A percentile compares a stretch with the other conserved stretches of the same genome.
Conservation (phyloP, 2,888 invertebrate species). For the Lasioglossum pauxillum region DNA sequence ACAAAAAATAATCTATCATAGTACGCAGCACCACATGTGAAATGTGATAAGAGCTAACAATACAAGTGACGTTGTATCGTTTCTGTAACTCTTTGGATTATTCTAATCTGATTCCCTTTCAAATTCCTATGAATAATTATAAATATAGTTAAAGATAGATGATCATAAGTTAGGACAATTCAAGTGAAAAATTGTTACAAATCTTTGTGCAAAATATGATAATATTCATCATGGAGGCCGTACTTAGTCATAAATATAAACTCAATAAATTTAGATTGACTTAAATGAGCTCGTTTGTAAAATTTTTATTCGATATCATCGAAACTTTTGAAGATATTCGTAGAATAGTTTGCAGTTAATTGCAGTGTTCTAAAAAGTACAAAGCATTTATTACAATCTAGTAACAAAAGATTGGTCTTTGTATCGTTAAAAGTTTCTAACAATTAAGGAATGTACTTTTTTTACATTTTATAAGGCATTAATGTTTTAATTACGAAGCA, state of each 20-base stretch:
- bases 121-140: slow-evolving; percentile 11
- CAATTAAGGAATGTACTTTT: slow-evolving; percentile 35
- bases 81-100: slow-evolving; percentile 2
- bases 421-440: slow-evolving; percentile 16
- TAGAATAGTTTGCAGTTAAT: slow-evolving; percentile 32
- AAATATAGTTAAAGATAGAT: slow-evolving; percentile 1
- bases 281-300: slow-evolving; percentile 13
- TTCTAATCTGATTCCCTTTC: slow-evolving; percentile 21
- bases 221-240: slow-evolving; percentile 8
- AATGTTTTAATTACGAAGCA: background rate
- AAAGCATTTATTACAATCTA: slow-evolving; percentile 5
- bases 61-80: slow-evolving; percentile 10
- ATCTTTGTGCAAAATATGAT: slow-evolving; percentile 46
- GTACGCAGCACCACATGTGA: slow-evolving; percentile 26
- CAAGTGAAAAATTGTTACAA: slow-evolving; percentile 12
- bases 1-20: slow-evolving; percentile 23
- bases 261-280: slow-evolving; percentile 14
- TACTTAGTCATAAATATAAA: slow-evolving; percentile 10
- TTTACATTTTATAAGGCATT: background rate
- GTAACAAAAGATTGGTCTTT: background rate
- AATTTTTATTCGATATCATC: slow-evolving; percentile 20
- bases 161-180: slow-evolving; percentile 15
- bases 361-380: slow-evolving; percentile 34
- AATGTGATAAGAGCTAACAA: slow-evolving; percentile 22
- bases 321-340: slow-evolving; percentile 17